Evolutionary conservation across 2,797 vertebrate species (phyloP).

Genomic region (Centropyge bicolor): DNA sequence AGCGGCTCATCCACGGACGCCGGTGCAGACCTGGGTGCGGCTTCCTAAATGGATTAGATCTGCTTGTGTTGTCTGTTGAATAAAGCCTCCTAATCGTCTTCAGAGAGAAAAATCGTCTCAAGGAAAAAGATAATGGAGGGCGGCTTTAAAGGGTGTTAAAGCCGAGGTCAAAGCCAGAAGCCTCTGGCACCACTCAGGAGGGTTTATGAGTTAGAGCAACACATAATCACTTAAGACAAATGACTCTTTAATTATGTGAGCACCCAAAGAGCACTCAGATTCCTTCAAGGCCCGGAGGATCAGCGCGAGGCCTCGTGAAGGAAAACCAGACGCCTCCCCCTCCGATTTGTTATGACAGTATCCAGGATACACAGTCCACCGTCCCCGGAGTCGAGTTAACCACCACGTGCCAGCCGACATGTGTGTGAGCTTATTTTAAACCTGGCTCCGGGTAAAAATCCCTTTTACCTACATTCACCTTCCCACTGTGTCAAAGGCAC

Average conservation of each 20-base stretch:
- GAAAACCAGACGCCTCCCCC: slow-evolving; percentile 30
- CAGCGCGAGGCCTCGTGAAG: slow-evolving; percentile 34
- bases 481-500: slow-evolving; percentile 68
- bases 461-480: slow-evolving; percentile 71
- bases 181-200: neutral
- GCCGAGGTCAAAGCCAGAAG: neutral
- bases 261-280: slow-evolving; percentile 3
- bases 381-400: slow-evolving; percentile 64
- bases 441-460: slow-evolving; percentile 52
- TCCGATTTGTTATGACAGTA: slow-evolving; percentile 77
- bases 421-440: slow-evolving; percentile 77
- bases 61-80: neutral
- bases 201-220: slow-evolving; percentile 8
- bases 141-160: neutral
- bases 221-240: slow-evolving; percentile 17
- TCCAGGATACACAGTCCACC: slow-evolving; percentile 76
- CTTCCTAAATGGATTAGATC: slow-evolving; percentile 50
- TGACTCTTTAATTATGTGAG: slow-evolving; percentile 33
- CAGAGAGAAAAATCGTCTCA: slow-evolving; percentile 26
- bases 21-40: slow-evolving; percentile 53
- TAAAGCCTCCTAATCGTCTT: slow-evolving; percentile 26
- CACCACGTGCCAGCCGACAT: slow-evolving; percentile 39
- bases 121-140: neutral
- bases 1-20: neutral
- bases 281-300: slow-evolving; percentile 32